Conservation (phyloP, 2,888 invertebrate genomes). For the Limenitis camilla region DNA sequence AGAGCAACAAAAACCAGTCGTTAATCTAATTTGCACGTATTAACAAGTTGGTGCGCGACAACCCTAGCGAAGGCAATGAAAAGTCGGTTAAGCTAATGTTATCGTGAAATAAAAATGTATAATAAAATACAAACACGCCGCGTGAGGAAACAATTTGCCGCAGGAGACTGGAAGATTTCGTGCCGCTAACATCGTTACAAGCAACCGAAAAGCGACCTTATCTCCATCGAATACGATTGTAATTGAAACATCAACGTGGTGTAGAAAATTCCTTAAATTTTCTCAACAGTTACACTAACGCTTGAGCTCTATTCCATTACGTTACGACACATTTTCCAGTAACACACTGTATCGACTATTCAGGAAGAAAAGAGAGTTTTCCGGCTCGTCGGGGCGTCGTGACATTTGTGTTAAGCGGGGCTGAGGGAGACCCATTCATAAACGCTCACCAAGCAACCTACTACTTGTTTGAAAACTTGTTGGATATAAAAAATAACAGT, state of each 20-base stretch:
- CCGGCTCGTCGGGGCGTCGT: conserved; percentile 68
- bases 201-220: conserved; percentile 31
- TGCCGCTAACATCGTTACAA: conserved; percentile 38
- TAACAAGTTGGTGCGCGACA: conserved; percentile 39
- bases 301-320: conserved; percentile 32
- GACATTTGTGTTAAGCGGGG: conserved; percentile 72
- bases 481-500: conserved; percentile 31
- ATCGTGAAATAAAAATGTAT: conserved; percentile 75
- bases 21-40: conserved; percentile 18
- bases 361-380: conserved; percentile 74
- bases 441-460: conserved; percentile 47
- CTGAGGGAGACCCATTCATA: conserved; percentile 67
- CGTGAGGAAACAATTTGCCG: conserved; percentile 74
- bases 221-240: conserved; percentile 34
- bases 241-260: conserved; percentile 34
- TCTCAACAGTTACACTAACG: conserved; percentile 28
- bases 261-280: conserved; percentile 70
- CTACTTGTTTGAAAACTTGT: conserved; percentile 58
- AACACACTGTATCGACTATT: conserved; percentile 45
- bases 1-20: conserved; percentile 10
- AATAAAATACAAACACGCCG: conserved; percentile 74
- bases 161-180: conserved; percentile 73
- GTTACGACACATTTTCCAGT: conserved; percentile 39
- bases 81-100: conserved; percentile 76
- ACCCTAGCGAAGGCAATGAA: conserved; percentile 71